Percentiles rank a stretch among this genome's conserved stretches.
phyloP scores from a whole-genome alignment of 2,113 vertebrate species.

The Felis chaus region DNA sequence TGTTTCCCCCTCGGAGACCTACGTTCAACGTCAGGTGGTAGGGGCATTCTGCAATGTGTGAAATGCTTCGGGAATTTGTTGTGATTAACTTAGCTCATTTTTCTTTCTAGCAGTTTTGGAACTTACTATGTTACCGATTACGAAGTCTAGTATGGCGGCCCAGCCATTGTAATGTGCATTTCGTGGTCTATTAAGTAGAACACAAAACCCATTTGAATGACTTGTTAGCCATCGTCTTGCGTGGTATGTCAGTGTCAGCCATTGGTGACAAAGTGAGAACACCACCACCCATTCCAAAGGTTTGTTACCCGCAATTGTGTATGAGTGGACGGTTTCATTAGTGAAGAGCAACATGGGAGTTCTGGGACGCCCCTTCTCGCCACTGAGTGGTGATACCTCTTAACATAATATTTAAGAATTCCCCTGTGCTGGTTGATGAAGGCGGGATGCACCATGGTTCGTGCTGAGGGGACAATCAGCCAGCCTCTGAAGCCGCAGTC shows the following conservation, averaged over 20 bases:
- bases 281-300: slow-evolving; percentile 67
- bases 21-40: neutral
- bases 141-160: slow-evolving; percentile 78
- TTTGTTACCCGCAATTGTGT: slow-evolving; percentile 78
- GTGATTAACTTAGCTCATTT: slow-evolving; percentile 63
- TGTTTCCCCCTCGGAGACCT: neutral
- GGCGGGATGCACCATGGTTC: neutral
- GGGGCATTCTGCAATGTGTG: neutral
- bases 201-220: too few relatives aligned
- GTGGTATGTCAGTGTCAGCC: neutral
- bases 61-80: slow-evolving; percentile 13
- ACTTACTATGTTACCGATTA: slow-evolving; percentile 72
- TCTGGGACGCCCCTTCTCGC: slow-evolving; percentile 25
- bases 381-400: slow-evolving; percentile 63
- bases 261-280: slow-evolving; percentile 45
- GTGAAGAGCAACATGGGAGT: slow-evolving; percentile 69
- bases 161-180: slow-evolving; percentile 66
- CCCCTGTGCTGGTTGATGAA: slow-evolving; percentile 33
- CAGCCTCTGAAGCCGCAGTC: neutral
- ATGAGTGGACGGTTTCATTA: slow-evolving; percentile 75
- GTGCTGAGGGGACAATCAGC: slow-evolving; percentile 19
- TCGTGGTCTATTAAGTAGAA: neutral
- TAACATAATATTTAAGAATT: slow-evolving; percentile 50
- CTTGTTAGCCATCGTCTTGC: neutral
- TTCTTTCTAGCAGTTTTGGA: slow-evolving; percentile 70